Evolutionary conservation across 1,140 invertebrate species (phyloP).

Genomic region (Pseudobourletiella spinata): DNA sequence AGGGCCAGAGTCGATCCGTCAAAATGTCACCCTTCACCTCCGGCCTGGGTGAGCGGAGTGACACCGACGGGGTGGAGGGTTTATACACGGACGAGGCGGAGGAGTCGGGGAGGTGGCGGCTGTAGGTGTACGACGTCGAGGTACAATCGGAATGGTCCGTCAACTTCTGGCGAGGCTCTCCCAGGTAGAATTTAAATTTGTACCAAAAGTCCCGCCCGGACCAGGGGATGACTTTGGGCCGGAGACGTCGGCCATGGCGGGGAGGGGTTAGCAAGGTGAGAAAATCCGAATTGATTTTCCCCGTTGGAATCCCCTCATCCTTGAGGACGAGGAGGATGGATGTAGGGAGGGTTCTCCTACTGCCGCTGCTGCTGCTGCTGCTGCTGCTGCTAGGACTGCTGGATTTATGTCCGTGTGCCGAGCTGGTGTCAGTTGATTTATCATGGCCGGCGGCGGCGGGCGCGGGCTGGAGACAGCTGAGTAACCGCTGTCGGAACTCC

Average conservation of each 20-base stretch:
- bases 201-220: constrained; percentile 25
- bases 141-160: too few species aligned
- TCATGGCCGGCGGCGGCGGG: constrained; percentile 49
- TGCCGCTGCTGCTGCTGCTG: too few species aligned
- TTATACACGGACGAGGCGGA: constrained; percentile 19
- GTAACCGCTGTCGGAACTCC: constrained; percentile 73
- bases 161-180: constrained; percentile 49
- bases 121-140: too few species aligned
- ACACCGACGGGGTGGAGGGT: constrained; percentile 12
- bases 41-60: neutral
- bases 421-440: constrained; percentile 52
- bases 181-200: constrained; percentile 21
- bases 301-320: constrained; percentile 17
- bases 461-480: constrained; percentile 75
- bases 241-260: too few species aligned
- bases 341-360: too few species aligned
- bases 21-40: neutral
- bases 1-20: constrained; percentile 21
- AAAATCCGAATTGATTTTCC: constrained; percentile 26
- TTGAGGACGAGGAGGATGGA: constrained; percentile 24
- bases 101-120: constrained; percentile 29
- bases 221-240: constrained; percentile 53
- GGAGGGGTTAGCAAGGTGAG: too few species aligned
- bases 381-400: too few species aligned
- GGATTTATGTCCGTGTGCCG: constrained; percentile 40